Evolutionary conservation across 1,140 invertebrate species (phyloP).

Genomic region (Drosophila takahashii): DNA sequence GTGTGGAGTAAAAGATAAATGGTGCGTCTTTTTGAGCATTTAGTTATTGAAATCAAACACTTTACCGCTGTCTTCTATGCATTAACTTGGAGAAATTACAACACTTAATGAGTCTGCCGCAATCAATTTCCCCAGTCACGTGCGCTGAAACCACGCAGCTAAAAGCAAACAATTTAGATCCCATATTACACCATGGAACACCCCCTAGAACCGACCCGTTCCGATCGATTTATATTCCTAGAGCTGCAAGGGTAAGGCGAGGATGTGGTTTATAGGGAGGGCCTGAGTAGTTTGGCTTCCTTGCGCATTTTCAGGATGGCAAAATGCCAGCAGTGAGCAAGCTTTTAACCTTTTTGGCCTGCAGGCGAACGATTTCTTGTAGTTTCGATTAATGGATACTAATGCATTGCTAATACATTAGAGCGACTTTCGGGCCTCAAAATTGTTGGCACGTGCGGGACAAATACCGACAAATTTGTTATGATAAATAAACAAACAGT

Average conservation of each 20-base stretch:
- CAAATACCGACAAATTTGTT: slow-evolving; percentile 51
- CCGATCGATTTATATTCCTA: slow-evolving; percentile 13
- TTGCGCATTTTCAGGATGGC: slow-evolving; percentile 54
- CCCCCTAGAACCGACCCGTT: not conserved
- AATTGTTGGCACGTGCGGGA: slow-evolving; percentile 68
- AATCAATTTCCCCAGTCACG: slow-evolving; percentile 56
- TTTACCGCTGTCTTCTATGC: not conserved
- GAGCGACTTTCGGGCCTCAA: slow-evolving; percentile 34
- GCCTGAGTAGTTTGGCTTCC: slow-evolving; percentile 28
- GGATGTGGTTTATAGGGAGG: slow-evolving; percentile 34
- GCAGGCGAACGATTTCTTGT: slow-evolving; percentile 51
- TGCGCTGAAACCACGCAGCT: slow-evolving; percentile 51
- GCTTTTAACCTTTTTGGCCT: slow-evolving; percentile 75
- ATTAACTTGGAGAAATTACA: slow-evolving; percentile 22
- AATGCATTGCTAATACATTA: slow-evolving; percentile 67
- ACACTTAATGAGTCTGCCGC: slow-evolving; percentile 53
- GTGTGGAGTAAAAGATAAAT: too few relatives aligned
- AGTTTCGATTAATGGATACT: slow-evolving; percentile 71
- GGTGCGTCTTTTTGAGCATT: not conserved
- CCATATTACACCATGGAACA: not conserved
- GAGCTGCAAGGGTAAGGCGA: slow-evolving; percentile 4
- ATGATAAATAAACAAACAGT: slow-evolving; percentile 76
- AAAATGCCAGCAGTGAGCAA: slow-evolving; percentile 50
- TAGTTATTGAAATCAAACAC: not conserved
- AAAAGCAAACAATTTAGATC: slow-evolving; percentile 72